Conservation (phyloP, 2,888 invertebrate species). For the Ornithoptera priamus region DNA sequence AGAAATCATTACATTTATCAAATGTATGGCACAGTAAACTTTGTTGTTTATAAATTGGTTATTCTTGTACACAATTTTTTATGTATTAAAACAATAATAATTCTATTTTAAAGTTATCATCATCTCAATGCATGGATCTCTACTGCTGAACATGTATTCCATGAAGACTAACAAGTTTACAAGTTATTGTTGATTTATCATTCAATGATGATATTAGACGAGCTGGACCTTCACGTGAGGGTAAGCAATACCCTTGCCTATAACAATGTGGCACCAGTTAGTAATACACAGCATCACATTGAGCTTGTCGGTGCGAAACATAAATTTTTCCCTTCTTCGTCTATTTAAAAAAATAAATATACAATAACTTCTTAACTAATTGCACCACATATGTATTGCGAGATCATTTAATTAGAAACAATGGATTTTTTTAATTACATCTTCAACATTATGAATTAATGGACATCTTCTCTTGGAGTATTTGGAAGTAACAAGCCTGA, state of each 20-base stretch:
- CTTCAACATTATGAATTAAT: constrained; percentile 56
- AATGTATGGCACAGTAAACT: background rate
- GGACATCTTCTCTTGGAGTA: constrained; percentile 85
- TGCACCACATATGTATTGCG: constrained; percentile 53
- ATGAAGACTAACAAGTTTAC: too few relatives aligned
- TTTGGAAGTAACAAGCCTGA: constrained; percentile 88
- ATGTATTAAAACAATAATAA: background rate
- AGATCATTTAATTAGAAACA: constrained; percentile 49
- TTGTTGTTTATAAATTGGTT: background rate
- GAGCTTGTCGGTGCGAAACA: too few relatives aligned
- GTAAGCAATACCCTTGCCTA: too few relatives aligned
- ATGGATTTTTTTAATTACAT: constrained; percentile 19
- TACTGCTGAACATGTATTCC: too few relatives aligned
- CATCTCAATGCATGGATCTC: too few relatives aligned
- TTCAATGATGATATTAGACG: too few relatives aligned
- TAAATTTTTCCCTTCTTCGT: too few relatives aligned
- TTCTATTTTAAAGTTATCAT: background rate
- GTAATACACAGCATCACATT: too few relatives aligned
- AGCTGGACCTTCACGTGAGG: too few relatives aligned
- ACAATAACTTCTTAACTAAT: constrained; percentile 10
- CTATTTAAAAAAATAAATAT: background rate
- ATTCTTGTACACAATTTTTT: background rate
- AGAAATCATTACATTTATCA: too few relatives aligned
- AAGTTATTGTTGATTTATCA: too few relatives aligned
- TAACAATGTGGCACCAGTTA: too few relatives aligned